Conservation (phyloP, 1,140 invertebrate species). For the Halictus rubicundus region DNA sequence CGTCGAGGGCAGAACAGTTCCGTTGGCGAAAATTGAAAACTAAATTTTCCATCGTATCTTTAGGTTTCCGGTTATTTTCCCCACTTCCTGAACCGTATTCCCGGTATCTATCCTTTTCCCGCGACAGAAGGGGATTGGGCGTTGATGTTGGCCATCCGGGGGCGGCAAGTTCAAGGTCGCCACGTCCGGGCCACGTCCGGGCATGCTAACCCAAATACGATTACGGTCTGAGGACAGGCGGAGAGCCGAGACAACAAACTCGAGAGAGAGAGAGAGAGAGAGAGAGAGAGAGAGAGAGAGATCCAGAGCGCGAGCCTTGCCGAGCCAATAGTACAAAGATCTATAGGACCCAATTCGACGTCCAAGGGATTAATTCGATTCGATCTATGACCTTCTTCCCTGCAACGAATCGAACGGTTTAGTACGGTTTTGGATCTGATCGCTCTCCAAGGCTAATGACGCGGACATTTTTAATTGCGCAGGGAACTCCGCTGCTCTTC, state of each 20-base stretch:
- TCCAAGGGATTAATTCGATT: background rate
- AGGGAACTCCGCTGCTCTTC: background rate
- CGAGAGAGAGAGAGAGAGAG: background rate
- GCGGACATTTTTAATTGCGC: background rate
- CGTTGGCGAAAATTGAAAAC: background rate
- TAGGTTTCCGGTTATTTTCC: constrained; percentile 33
- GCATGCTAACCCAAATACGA: constrained; percentile 71
- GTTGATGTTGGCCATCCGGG: constrained; percentile 32
- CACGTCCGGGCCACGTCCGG: constrained; percentile 70
- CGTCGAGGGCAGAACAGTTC: too few relatives aligned
- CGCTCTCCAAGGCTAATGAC: background rate
- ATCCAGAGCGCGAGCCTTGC: too few relatives aligned
- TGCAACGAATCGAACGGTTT: background rate
- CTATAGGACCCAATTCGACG: constrained; percentile 3
- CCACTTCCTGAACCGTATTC: constrained; percentile 23
- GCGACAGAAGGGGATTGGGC: constrained; percentile 5
- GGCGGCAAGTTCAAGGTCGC: constrained; percentile 74
- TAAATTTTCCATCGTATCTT: background rate
- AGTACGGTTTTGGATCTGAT: background rate
- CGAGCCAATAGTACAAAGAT: too few relatives aligned
- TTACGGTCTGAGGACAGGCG: constrained; percentile 57
- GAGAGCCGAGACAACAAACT: constrained; percentile 61
- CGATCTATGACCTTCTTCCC: too few relatives aligned
- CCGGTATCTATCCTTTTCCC: constrained; percentile 19
- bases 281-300: too few relatives aligned